Evolutionary conservation across 2,888 invertebrate species (phyloP).

Genomic region (Agrotis puta): DNA sequence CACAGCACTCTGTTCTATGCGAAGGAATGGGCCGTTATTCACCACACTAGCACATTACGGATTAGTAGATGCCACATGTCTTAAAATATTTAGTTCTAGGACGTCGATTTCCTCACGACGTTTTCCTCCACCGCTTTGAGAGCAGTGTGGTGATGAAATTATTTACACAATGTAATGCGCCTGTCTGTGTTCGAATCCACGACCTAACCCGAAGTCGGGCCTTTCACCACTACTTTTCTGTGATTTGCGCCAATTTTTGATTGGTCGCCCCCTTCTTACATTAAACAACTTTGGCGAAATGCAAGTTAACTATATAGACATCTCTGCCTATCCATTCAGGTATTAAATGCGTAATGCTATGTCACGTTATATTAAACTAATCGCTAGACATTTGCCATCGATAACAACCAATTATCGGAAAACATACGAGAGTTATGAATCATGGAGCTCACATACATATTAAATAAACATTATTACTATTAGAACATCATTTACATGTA

Average conservation of each 20-base stretch:
- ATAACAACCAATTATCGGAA: conserved; percentile 4
- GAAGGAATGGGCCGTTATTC: too few relatives aligned
- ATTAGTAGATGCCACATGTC: too few relatives aligned
- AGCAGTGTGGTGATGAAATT: too few relatives aligned
- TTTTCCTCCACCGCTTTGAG: too few relatives aligned
- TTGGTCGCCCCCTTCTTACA: neutral
- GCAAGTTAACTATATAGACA: neutral
- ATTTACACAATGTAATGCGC: too few relatives aligned
- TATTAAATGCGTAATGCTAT: neutral
- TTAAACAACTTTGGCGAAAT: neutral
- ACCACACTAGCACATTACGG: too few relatives aligned
- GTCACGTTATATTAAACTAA: neutral
- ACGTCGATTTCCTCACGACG: too few relatives aligned
- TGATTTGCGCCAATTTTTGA: neutral
- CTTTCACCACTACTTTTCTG: too few relatives aligned
- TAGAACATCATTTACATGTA: conserved; percentile 1
- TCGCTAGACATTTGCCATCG: conserved; percentile 17
- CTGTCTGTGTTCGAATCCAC: too few relatives aligned
- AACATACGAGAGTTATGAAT: conserved; percentile 12
- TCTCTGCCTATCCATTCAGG: neutral
- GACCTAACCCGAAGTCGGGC: too few relatives aligned
- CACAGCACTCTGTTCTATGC: too few relatives aligned
- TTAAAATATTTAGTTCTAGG: too few relatives aligned
- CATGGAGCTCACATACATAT: conserved; percentile 3
- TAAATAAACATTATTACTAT: conserved; percentile 24